These are phyloP conservation scores for Phataginus tricuspis DNA, from an alignment of 2,797 vertebrate genomes.

Conservation along the genomic window DNA sequence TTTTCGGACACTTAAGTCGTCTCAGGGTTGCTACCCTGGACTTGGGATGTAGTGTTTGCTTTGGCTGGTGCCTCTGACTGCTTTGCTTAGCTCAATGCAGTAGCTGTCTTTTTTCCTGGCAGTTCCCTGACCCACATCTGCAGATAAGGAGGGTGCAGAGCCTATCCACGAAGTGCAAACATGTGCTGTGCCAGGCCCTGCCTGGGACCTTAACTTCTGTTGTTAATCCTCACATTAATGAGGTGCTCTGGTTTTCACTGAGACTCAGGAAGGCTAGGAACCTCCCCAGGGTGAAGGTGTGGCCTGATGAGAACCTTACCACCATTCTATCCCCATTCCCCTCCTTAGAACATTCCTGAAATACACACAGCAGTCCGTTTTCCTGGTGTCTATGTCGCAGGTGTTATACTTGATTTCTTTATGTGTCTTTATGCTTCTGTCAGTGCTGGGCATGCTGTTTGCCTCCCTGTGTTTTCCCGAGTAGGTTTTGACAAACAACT, in stretches of 20 bases:
- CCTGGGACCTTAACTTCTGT: too few species aligned
- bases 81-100: background rate
- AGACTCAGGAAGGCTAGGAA: background rate
- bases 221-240: background rate
- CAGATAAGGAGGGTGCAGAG: background rate
- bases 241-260: background rate
- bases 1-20: background rate
- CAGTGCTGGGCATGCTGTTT: background rate
- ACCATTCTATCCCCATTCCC: background rate
- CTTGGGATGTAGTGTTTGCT: background rate
- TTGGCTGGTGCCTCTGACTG: background rate
- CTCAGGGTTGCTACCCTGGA: background rate
- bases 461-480: background rate
- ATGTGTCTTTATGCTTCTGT: background rate
- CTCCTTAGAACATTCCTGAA: background rate
- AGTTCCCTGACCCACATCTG: background rate
- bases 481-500: background rate
- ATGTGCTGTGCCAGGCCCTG: background rate
- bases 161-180: accelerated
- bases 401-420: background rate
- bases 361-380: background rate
- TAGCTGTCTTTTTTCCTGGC: background rate
- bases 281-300: too few species aligned
- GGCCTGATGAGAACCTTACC: background rate
- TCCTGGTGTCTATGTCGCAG: background rate